Evolutionary conservation across 2,797 vertebrate genomes (phyloP).

Genomic region (Lagocephalus sceleratus): DNA sequence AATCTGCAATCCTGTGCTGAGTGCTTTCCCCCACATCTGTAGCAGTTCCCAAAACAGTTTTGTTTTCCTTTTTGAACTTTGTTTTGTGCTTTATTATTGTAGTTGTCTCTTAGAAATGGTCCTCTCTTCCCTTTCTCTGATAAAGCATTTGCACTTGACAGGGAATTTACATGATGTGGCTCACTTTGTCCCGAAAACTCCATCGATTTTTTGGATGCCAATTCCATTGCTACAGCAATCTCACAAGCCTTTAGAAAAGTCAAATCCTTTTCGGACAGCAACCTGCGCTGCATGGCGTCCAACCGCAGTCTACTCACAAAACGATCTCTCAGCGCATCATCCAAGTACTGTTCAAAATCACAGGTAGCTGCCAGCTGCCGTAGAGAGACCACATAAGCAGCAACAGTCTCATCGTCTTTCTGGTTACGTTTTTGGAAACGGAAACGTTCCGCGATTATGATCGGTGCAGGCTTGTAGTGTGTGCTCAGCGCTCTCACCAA

Average conservation of each 20-base stretch:
- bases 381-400: not conserved
- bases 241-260: conserved; percentile 4
- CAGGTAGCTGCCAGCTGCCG: not conserved
- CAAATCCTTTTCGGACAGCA: conserved; percentile 15
- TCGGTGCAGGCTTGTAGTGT: not conserved
- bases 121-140: not conserved
- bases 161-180: not conserved
- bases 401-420: not conserved
- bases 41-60: not conserved
- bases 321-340: not conserved
- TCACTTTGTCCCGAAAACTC: not conserved
- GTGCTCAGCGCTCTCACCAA: not conserved
- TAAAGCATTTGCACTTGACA: not conserved
- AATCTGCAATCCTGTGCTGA: conserved; percentile 16
- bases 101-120: not conserved
- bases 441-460: not conserved
- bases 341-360: not conserved
- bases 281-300: conserved; percentile 8
- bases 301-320: not conserved
- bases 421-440: too few relatives aligned
- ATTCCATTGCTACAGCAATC: conserved; percentile 2
- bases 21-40: not conserved
- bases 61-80: not conserved
- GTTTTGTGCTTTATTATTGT: not conserved
- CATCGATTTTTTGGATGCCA: conserved; percentile 1